phyloP scores from a whole-genome alignment of 2,797 vertebrate species.

The Dicrostonyx torquatus region DNA sequence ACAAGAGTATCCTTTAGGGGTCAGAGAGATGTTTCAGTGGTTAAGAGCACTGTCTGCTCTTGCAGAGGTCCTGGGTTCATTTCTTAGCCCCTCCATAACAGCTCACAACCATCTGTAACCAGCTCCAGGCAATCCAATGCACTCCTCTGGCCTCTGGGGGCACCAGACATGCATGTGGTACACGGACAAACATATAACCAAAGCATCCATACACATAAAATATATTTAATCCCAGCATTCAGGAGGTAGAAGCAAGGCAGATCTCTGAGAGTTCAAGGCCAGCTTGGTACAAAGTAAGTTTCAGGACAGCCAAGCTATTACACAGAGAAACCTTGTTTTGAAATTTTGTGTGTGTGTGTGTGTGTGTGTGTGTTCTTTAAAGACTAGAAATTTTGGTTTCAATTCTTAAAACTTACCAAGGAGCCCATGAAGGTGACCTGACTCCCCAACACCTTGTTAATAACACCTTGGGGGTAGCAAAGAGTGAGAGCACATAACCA shows the following conservation, averaged over 20 bases:
- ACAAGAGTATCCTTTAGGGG: not conserved
- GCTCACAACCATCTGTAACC: not conserved
- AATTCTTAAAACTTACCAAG: not conserved
- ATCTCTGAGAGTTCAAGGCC: not conserved
- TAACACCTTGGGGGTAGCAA: not conserved
- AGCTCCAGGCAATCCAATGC: not conserved
- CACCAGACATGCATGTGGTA: not conserved
- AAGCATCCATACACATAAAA: not conserved
- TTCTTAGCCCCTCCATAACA: not conserved
- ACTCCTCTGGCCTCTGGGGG: no score
- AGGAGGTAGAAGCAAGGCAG: not conserved
- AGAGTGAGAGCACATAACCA: accelerated
- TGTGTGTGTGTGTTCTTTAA: not conserved
- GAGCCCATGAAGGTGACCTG: not conserved
- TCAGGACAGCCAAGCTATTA: not conserved
- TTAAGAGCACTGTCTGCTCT: not conserved
- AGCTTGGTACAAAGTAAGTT: not conserved
- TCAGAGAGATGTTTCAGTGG: not conserved
- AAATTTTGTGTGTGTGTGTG: not conserved
- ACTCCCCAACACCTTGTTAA: not conserved
- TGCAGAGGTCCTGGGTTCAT: not conserved
- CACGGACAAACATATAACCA: not conserved
- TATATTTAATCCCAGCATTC: not conserved
- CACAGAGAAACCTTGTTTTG: not conserved
- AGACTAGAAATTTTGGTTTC: not conserved